These are phyloP conservation scores for Clinocottus analis DNA, from an alignment of 2,113 vertebrate genomes.

Conservation along the genomic window DNA sequence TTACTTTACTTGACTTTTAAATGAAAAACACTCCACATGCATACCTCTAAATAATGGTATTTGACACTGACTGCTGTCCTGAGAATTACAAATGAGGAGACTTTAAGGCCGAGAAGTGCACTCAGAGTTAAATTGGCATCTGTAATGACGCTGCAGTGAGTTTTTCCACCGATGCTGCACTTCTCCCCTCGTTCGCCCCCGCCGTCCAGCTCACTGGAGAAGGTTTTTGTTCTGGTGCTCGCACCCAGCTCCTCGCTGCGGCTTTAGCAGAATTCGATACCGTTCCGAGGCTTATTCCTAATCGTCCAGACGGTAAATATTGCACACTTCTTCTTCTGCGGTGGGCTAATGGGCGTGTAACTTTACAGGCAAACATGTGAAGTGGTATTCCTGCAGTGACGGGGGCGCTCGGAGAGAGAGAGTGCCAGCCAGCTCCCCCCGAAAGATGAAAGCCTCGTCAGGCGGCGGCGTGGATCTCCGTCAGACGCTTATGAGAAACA, in stretches of 20 bases:
- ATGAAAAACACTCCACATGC: conserved; percentile 1
- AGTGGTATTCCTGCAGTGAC: conserved; percentile 75
- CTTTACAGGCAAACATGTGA: conserved; percentile 83
- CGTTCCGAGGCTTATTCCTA: conserved; percentile 75
- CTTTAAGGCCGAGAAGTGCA: conserved; percentile 35
- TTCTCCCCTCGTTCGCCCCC: conserved; percentile 64
- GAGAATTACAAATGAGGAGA: neutral
- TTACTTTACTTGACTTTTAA: neutral
- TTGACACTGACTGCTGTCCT: neutral
- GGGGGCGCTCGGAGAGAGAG: conserved; percentile 57
- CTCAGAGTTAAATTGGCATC: conserved; percentile 45
- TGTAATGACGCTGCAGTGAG: conserved; percentile 32
- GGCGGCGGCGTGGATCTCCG: conserved; percentile 71
- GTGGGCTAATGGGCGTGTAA: conserved; percentile 80
- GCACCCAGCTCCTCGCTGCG: conserved; percentile 67
- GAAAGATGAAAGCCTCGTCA: conserved; percentile 81
- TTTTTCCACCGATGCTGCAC: conserved; percentile 76
- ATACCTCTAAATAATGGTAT: neutral
- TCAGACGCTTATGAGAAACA: conserved; percentile 81
- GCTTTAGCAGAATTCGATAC: conserved; percentile 76
- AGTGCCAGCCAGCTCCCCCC: conserved; percentile 66
- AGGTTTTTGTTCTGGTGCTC: conserved; percentile 68
- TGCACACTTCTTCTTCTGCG: conserved; percentile 79
- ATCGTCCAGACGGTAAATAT: conserved; percentile 80
- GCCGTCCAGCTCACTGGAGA: conserved; percentile 34